These are phyloP conservation scores for Drosophila pseudotakahashii DNA, from an alignment of 2,888 invertebrate genomes.

Conservation along the genomic window DNA sequence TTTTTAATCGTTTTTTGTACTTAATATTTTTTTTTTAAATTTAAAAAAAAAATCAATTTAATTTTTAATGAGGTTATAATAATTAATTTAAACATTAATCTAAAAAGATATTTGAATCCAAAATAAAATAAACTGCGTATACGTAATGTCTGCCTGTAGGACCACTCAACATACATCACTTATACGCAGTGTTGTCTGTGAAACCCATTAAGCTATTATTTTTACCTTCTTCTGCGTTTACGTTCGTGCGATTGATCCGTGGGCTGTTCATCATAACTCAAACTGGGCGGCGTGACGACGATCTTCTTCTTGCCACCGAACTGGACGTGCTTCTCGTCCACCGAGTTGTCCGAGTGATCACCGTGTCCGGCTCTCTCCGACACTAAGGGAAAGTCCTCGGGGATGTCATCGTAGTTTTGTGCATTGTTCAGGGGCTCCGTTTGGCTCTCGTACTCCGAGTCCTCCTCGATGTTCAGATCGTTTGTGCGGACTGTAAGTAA, in stretches of 20 bases:
- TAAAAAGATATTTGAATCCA: neutral
- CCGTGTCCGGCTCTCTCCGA: constrained; percentile 84
- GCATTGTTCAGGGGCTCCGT: constrained; percentile 80
- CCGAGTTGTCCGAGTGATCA: constrained; percentile 84
- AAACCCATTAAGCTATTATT: neutral
- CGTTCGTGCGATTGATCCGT: constrained; percentile 84
- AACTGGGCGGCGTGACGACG: constrained; percentile 82
- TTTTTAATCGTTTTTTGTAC: no score
- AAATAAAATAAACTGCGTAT: no score
- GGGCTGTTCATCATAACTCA: constrained; percentile 82
- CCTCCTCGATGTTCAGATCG: constrained; percentile 83
- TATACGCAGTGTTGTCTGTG: constrained; percentile 10
- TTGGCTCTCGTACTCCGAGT: constrained; percentile 82
- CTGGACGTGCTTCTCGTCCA: constrained; percentile 85
- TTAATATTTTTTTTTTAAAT: no score
- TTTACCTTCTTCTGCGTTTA: constrained; percentile 85
- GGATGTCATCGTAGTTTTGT: constrained; percentile 83
- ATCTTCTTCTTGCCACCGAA: constrained; percentile 84
- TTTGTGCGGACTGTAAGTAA: constrained; percentile 78
- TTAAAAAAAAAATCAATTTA: no score
- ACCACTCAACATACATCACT: constrained; percentile 8
- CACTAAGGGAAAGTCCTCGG: constrained; percentile 84
- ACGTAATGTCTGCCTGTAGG: neutral
- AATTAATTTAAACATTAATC: no score
- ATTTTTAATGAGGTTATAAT: no score